phyloP scores from a whole-genome alignment of 2,797 vertebrate species.

The Nasua narica region DNA sequence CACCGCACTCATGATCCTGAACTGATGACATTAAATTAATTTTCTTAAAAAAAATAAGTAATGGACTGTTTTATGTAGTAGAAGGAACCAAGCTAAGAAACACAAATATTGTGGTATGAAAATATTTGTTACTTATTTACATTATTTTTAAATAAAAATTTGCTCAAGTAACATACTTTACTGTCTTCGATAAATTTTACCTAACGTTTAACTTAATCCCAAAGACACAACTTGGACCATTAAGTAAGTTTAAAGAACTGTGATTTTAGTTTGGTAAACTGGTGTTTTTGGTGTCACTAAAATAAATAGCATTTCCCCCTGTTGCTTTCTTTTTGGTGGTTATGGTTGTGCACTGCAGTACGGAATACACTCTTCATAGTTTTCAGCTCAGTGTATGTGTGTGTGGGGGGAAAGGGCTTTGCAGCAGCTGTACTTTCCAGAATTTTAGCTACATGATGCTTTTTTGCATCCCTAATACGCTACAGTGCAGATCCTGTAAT shows the following conservation, averaged over 20 bases:
- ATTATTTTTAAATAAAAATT: not conserved
- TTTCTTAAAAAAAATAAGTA: not conserved
- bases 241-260: not conserved
- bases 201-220: not conserved
- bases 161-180: not conserved
- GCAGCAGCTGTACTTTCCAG: not conserved
- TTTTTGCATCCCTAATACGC: not conserved
- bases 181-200: not conserved
- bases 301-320: not conserved
- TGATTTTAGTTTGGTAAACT: not conserved
- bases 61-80: not conserved
- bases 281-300: not conserved
- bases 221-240: not conserved
- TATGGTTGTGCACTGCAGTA: not conserved
- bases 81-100: constrained; percentile 11
- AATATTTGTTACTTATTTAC: not conserved
- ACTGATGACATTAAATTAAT: not conserved
- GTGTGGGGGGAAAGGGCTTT: not conserved
- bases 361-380: not conserved
- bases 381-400: not conserved
- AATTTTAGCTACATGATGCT: not conserved
- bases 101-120: not conserved
- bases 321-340: not conserved
- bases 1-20: not conserved
- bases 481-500: not conserved